Percentiles rank a stretch among this genome's conserved stretches.
Evolutionary conservation across 2,113 vertebrate species (phyloP).

Genomic region (Indicator maculatus): DNA sequence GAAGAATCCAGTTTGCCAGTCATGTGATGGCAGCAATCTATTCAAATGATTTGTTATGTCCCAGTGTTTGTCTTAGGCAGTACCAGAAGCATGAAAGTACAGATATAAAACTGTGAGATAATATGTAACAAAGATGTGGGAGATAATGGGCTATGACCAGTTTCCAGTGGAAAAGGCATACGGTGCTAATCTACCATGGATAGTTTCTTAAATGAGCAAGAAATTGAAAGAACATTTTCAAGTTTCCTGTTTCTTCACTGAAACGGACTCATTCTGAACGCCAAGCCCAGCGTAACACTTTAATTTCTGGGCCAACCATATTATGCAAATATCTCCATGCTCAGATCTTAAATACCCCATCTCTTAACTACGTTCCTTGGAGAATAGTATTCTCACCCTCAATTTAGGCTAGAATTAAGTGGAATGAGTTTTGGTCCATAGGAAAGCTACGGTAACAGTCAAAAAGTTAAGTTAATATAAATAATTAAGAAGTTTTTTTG

Average conservation of each 20-base stretch:
- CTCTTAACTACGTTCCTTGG: not conserved
- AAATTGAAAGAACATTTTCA: constrained; percentile 66
- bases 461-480: not conserved
- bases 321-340: constrained; percentile 29
- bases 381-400: not conserved
- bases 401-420: not conserved
- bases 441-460: not conserved
- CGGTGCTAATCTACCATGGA: constrained; percentile 64
- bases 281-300: not conserved
- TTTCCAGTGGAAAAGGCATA: constrained; percentile 53
- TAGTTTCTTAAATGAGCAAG: constrained; percentile 70
- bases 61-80: constrained; percentile 62
- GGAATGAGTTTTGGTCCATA: not conserved
- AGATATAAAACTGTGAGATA: constrained; percentile 51
- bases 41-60: constrained; percentile 67
- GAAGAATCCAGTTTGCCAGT: constrained; percentile 70
- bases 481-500: not conserved
- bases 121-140: constrained; percentile 59
- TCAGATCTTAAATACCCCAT: not conserved
- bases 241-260: constrained; percentile 63
- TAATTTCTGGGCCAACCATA: not conserved
- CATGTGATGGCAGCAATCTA: constrained; percentile 63
- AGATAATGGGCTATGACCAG: constrained; percentile 64
- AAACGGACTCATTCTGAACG: not conserved
- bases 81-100: constrained; percentile 60